Evolutionary conservation across 2,113 vertebrate species (phyloP).

Genomic region (Nycticebus coucang): DNA sequence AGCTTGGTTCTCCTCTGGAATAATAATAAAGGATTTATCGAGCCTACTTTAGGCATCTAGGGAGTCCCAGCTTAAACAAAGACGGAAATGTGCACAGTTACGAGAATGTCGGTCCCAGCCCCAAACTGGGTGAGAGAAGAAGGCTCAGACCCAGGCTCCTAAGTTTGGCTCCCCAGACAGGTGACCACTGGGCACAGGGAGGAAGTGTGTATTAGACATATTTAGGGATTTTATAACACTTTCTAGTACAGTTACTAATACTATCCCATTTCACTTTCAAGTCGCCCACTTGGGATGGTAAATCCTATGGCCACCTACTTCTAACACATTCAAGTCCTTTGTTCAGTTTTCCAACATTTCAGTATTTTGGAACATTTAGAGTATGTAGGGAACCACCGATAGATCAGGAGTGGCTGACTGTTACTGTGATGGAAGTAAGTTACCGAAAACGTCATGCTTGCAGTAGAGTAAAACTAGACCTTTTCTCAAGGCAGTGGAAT

Average conservation of each 20-base stretch:
- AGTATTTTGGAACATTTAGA: background rate
- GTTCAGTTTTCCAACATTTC: background rate
- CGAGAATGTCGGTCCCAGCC: background rate
- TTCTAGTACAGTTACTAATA: background rate
- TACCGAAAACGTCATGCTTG: background rate
- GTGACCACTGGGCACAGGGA: accelerated
- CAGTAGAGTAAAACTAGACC: background rate
- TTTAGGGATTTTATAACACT: too few species aligned
- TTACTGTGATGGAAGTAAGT: background rate
- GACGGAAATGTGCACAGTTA: accelerated
- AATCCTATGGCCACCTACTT: background rate
- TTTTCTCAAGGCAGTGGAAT: background rate
- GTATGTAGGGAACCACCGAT: background rate
- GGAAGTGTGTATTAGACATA: background rate
- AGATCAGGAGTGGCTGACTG: background rate
- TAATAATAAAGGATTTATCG: background rate
- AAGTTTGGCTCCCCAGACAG: background rate
- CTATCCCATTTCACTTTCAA: background rate
- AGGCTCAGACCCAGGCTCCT: too few species aligned
- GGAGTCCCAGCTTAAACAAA: background rate
- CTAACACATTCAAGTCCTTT: background rate
- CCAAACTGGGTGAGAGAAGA: accelerated
- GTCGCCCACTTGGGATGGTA: background rate
- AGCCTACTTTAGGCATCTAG: background rate
- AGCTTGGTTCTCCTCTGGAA: background rate